A percentile compares a stretch with the other conserved stretches of the same genome.
Conservation (phyloP, 2,888 invertebrate species). For the Pardosa pseudoannulata region DNA sequence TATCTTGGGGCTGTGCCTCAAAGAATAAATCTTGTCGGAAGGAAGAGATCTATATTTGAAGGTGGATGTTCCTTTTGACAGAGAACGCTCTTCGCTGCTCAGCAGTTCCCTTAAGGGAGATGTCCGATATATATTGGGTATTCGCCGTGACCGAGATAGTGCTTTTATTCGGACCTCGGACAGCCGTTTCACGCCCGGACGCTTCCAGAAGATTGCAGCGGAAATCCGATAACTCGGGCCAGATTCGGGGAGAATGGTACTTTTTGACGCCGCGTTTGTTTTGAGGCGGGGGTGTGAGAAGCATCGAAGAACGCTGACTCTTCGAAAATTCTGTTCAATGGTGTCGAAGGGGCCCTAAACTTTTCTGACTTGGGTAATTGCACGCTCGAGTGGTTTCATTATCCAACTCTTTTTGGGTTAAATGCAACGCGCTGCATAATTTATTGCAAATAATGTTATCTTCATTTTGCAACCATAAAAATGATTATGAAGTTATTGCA, state of each 20-base stretch:
- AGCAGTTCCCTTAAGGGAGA: slow-evolving; percentile 8
- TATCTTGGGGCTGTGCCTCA: background rate
- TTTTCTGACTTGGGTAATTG: too few relatives aligned
- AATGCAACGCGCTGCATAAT: too few relatives aligned
- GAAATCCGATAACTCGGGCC: slow-evolving; percentile 8
- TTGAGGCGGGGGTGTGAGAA: too few relatives aligned
- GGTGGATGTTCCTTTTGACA: slow-evolving; percentile 15
- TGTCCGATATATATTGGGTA: slow-evolving; percentile 17
- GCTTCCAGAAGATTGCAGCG: background rate
- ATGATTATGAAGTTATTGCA: too few relatives aligned
- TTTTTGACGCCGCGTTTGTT: background rate
- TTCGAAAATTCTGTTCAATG: too few relatives aligned
- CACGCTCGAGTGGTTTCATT: too few relatives aligned
- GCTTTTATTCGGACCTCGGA: slow-evolving; percentile 4
- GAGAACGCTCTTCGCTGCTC: background rate
- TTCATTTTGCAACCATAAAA: too few relatives aligned
- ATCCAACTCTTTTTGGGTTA: too few relatives aligned
- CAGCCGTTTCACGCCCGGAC: slow-evolving; percentile 12
- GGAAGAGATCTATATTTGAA: slow-evolving; percentile 1
- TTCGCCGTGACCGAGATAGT: slow-evolving; percentile 7
- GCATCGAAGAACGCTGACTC: too few relatives aligned
- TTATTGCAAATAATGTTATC: too few relatives aligned
- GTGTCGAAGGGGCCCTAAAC: too few relatives aligned
- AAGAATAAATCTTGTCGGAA: slow-evolving; percentile 7
- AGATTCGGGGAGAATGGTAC: background rate